These are phyloP conservation scores for Pituophis catenifer DNA, from an alignment of 2,113 vertebrate genomes.

Conservation along the genomic window DNA sequence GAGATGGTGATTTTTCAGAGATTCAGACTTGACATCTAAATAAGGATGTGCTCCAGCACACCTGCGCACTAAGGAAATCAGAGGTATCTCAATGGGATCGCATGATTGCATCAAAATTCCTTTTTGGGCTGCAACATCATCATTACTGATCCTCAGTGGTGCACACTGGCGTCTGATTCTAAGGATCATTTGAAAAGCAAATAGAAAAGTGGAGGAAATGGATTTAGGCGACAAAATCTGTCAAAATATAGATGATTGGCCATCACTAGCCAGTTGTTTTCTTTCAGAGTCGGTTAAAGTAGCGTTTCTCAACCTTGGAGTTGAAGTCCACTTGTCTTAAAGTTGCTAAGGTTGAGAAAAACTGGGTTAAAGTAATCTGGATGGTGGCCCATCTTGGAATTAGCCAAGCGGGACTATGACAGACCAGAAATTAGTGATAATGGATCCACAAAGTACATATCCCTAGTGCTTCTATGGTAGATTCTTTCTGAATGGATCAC, in stretches of 20 bases:
- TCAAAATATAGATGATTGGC: not conserved
- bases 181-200: not conserved
- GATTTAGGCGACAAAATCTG: too few relatives aligned
- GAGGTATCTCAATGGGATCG: not conserved
- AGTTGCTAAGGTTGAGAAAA: not conserved
- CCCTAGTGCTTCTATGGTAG: slow-evolving; percentile 44
- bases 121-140: not conserved
- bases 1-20: not conserved
- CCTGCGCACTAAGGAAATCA: not conserved
- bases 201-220: not conserved
- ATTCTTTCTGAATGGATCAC: slow-evolving; percentile 4
- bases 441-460: not conserved
- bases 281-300: slow-evolving; percentile 29
- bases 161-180: not conserved
- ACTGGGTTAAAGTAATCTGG: not conserved
- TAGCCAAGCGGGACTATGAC: not conserved
- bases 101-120: not conserved
- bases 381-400: not conserved
- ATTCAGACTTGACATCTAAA: not conserved
- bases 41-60: not conserved
- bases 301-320: not conserved
- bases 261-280: not conserved
- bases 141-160: not conserved
- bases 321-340: not conserved
- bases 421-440: not conserved